phyloP scores from a whole-genome alignment of 2,113 vertebrate species.

The Anhinga rufa region DNA sequence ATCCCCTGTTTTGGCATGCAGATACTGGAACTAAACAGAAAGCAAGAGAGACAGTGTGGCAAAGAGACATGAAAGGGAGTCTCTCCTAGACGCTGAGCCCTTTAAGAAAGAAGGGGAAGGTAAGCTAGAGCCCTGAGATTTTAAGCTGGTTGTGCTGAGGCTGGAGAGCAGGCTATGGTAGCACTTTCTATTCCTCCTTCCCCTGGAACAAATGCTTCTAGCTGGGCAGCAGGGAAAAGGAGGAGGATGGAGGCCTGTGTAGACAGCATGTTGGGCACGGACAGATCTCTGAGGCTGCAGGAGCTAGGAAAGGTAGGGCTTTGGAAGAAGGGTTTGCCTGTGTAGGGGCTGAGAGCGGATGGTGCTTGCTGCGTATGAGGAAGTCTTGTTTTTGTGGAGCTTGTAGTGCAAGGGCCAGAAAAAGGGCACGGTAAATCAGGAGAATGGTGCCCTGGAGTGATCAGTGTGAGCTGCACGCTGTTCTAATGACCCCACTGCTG shows the following conservation, averaged over 20 bases:
- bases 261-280: background rate
- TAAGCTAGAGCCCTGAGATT: background rate
- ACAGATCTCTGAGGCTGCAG: background rate
- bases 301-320: background rate
- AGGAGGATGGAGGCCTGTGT: background rate
- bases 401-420: background rate
- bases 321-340: background rate
- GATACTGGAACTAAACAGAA: background rate
- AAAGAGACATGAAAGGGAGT: background rate
- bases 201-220: background rate
- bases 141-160: background rate
- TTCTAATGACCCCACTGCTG: background rate
- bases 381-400: background rate
- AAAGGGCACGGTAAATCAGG: background rate
- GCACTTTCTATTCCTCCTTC: background rate
- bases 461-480: background rate
- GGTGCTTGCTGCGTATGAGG: background rate
- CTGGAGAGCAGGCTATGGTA: background rate
- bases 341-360: background rate
- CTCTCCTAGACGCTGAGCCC: background rate
- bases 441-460: background rate
- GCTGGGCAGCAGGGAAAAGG: background rate
- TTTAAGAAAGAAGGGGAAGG: constrained; percentile 22
- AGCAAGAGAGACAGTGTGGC: background rate
- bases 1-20: background rate